Evolutionary conservation across 1,140 invertebrate species (phyloP).

Genomic region (Triops longicaudatus): DNA sequence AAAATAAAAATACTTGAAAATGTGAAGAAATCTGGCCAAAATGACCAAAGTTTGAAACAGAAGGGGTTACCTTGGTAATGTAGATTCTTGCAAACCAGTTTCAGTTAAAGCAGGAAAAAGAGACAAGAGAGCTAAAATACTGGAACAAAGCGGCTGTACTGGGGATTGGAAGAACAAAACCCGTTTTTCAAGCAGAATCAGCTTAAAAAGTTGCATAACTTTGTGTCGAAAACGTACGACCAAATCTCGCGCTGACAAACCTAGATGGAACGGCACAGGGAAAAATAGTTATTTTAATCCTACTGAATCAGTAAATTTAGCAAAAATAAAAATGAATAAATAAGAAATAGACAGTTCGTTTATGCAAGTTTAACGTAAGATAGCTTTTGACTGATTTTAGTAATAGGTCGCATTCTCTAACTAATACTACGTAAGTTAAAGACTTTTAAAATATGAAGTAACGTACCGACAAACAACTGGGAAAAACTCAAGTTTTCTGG

Average conservation of each 20-base stretch:
- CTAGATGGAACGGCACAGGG: too few species aligned
- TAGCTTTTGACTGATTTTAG: too few species aligned
- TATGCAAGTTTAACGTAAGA: too few species aligned
- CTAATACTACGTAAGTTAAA: too few species aligned
- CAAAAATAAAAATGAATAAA: too few species aligned
- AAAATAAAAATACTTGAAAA: too few species aligned
- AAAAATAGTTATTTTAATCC: too few species aligned
- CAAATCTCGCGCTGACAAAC: slow-evolving; percentile 67
- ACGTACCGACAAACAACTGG: slow-evolving; percentile 70
- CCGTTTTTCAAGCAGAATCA: slow-evolving; percentile 79
- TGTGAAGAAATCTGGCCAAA: background rate
- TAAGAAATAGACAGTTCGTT: too few species aligned
- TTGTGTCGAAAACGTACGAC: slow-evolving; percentile 84
- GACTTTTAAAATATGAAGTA: background rate
- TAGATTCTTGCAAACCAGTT: slow-evolving; percentile 62
- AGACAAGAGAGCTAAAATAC: slow-evolving; percentile 80
- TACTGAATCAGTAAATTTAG: background rate
- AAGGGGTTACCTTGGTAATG: background rate
- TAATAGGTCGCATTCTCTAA: too few species aligned
- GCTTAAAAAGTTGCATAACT: slow-evolving; percentile 84
- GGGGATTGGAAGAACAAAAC: slow-evolving; percentile 90
- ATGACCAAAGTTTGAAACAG: background rate
- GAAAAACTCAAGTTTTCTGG: slow-evolving; percentile 54
- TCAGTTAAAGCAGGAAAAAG: slow-evolving; percentile 83
- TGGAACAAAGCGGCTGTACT: slow-evolving; percentile 76